Evolutionary conservation across 2,888 invertebrate genomes (phyloP).

Genomic region (Ashinkailepas kermadecensis): DNA sequence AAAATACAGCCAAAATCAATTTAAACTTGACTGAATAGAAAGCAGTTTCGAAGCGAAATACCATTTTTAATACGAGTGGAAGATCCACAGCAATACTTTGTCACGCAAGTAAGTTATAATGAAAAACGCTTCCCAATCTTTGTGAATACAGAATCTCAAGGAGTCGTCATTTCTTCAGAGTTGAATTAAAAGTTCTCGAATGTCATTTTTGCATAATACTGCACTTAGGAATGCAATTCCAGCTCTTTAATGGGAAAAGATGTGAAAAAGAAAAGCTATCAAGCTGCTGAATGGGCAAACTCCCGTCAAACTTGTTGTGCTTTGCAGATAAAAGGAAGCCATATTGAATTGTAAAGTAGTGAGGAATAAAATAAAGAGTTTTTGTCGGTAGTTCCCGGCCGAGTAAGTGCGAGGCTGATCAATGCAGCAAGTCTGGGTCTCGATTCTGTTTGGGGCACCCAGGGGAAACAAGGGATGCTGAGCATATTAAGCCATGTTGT

Average conservation of each 20-base stretch:
- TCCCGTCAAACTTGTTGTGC: constrained; percentile 16
- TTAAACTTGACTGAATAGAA: constrained; percentile 19
- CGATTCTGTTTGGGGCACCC: too few relatives aligned
- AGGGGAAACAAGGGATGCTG: too few relatives aligned
- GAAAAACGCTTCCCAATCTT: constrained; percentile 14
- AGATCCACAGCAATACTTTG: constrained; percentile 2
- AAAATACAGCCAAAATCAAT: constrained; percentile 19
- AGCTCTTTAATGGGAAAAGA: constrained; percentile 21
- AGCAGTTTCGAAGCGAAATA: constrained; percentile 4
- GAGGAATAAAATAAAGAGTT: constrained; percentile 7
- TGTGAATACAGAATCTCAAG: background rate
- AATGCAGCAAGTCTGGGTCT: background rate
- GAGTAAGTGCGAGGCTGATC: background rate
- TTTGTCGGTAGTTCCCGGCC: background rate
- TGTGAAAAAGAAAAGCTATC: constrained; percentile 19
- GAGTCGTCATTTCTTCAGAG: background rate
- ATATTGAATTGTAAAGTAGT: constrained; percentile 22
- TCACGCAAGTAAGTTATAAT: constrained; percentile 12
- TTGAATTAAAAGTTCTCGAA: constrained; percentile 16
- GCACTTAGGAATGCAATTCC: constrained; percentile 20
- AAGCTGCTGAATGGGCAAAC: constrained; percentile 12
- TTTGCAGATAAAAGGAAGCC: constrained; percentile 17
- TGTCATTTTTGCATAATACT: constrained; percentile 20
- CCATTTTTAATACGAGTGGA: constrained; percentile 15
- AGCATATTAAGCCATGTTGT: too few relatives aligned